Evolutionary conservation across 2,113 vertebrate genomes (phyloP).

Genomic region (Scalopus aquaticus): DNA sequence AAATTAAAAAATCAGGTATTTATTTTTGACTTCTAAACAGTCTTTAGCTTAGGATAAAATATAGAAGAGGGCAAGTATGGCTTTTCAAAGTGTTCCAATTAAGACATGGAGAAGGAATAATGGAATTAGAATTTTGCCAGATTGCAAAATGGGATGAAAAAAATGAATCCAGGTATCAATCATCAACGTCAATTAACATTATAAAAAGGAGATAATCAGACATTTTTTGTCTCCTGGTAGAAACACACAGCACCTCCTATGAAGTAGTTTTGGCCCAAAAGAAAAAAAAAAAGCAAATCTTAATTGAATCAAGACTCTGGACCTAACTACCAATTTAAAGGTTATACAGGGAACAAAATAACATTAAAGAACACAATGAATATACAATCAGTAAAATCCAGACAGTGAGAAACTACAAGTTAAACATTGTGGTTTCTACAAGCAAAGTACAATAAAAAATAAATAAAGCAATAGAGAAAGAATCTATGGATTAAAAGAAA

Average conservation of each 20-base stretch:
- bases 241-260: not conserved
- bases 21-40: not conserved
- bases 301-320: not conserved
- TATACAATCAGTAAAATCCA: not conserved
- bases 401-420: not conserved
- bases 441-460: not conserved
- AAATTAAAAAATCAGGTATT: not conserved
- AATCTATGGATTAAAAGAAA: not conserved
- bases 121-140: not conserved
- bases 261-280: not conserved
- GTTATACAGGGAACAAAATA: not conserved
- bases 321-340: conserved; percentile 8
- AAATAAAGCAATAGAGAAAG: not conserved
- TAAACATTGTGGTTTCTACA: not conserved
- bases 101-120: not conserved
- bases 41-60: not conserved
- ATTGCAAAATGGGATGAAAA: not conserved
- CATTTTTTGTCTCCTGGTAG: not conserved
- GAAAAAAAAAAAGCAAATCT: not conserved
- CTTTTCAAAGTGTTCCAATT: not conserved
- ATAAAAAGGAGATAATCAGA: not conserved
- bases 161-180: not conserved
- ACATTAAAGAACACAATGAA: not conserved
- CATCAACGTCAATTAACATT: not conserved
- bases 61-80: not conserved